Evolutionary conservation across 2,888 invertebrate species (phyloP).

Genomic region (Pseudococcus viburni): DNA sequence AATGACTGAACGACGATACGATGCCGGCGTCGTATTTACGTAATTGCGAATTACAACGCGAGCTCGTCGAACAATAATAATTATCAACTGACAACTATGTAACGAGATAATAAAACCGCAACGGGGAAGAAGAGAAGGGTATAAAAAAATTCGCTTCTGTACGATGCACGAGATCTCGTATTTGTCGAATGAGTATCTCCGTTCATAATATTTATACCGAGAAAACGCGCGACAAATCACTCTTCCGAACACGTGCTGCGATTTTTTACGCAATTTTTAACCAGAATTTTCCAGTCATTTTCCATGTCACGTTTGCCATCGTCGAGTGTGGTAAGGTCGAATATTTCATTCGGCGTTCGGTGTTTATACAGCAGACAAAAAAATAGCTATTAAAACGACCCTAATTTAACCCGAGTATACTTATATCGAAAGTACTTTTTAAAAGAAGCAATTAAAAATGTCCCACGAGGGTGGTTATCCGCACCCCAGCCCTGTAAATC

Average conservation of each 20-base stretch:
- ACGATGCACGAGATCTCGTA: not conserved
- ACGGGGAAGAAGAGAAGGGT: not conserved
- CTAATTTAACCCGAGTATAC: conserved; percentile 18
- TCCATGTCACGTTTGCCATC: not conserved
- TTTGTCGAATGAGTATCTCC: not conserved
- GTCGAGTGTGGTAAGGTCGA: not conserved
- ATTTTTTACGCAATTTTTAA: conserved; percentile 6
- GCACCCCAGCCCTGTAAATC: conserved; percentile 4
- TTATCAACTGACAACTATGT: conserved; percentile 38
- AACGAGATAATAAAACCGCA: not conserved
- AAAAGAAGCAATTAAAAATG: conserved; percentile 30
- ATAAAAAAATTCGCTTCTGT: not conserved
- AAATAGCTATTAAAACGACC: conserved; percentile 16
- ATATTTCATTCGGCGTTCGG: no score
- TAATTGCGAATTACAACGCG: conserved; percentile 32
- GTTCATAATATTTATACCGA: not conserved
- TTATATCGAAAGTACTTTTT: conserved; percentile 12
- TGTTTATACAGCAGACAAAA: not conserved
- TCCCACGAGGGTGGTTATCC: not conserved
- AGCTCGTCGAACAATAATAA: conserved; percentile 11
- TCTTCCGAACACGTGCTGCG: not conserved
- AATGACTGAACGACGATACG: conserved; percentile 7
- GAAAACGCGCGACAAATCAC: not conserved
- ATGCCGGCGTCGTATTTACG: conserved; percentile 6
- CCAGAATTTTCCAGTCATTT: conserved; percentile 26